phyloP scores from a whole-genome alignment of 1,140 invertebrate species.

The Trialeurodes vaporariorum region DNA sequence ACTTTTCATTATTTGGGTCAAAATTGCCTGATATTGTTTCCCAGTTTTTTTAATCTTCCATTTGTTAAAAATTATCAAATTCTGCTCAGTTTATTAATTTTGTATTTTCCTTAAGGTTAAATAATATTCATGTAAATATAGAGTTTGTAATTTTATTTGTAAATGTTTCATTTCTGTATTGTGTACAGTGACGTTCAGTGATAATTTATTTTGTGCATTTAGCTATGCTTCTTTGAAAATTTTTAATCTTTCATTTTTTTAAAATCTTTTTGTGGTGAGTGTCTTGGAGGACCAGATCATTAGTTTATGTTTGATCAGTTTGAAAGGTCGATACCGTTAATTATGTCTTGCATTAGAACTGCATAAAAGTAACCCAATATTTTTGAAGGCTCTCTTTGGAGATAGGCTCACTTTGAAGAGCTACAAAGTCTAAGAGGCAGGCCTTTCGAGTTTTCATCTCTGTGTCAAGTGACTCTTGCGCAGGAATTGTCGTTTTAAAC shows the following conservation, averaged over 20 bases:
- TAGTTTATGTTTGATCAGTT: not conserved
- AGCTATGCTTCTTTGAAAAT: not conserved
- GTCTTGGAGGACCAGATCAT: not conserved
- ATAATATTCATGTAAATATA: not conserved
- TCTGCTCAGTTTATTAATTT: not conserved
- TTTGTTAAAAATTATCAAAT: no score
- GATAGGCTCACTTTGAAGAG: no score
- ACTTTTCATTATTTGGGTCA: not conserved
- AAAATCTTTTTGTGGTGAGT: not conserved
- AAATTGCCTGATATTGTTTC: not conserved
- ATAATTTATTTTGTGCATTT: not conserved
- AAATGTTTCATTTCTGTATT: not conserved
- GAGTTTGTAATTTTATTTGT: not conserved
- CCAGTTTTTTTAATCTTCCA: not conserved
- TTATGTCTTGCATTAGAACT: not conserved
- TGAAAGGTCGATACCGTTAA: no score
- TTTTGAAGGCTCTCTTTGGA: not conserved
- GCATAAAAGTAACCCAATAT: not conserved
- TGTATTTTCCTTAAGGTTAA: no score
- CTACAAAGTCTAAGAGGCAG: no score
- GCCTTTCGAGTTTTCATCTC: no score
- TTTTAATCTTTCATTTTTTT: not conserved
- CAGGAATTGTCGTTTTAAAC: no score
- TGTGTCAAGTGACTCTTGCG: no score
- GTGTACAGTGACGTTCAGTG: not conserved